Percentiles rank a stretch among this genome's conserved stretches.
These are phyloP conservation scores for Clarias magur DNA, from an alignment of 2,113 vertebrate species.

Conservation along the genomic window DNA sequence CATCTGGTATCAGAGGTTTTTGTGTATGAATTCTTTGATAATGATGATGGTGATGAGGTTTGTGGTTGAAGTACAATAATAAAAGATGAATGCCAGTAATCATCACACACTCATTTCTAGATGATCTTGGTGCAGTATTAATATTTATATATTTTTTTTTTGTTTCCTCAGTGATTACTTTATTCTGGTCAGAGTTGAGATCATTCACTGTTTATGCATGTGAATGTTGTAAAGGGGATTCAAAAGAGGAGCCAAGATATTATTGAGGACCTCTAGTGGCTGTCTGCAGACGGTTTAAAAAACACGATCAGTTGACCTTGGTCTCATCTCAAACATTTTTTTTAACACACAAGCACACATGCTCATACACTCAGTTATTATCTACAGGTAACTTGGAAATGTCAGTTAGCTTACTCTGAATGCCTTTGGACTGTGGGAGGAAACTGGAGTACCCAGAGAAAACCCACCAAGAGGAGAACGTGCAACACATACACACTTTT, in stretches of 20 bases:
- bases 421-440: too few species aligned
- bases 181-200: background rate
- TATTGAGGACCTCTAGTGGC: background rate
- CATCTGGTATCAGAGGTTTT: too few species aligned
- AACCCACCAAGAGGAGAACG: too few species aligned
- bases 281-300: background rate
- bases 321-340: background rate
- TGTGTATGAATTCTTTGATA: too few species aligned
- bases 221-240: too few species aligned
- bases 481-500: too few species aligned
- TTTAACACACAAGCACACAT: background rate
- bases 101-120: background rate
- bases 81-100: background rate
- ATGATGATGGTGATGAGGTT: too few species aligned
- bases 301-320: background rate
- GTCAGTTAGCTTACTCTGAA: too few species aligned
- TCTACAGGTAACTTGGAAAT: too few species aligned
- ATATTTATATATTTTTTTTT: background rate
- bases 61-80: background rate
- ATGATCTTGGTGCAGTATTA: background rate
- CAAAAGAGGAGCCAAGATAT: background rate
- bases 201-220: background rate
- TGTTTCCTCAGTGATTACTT: background rate
- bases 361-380: too few species aligned
- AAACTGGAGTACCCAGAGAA: too few species aligned